These are phyloP conservation scores for Zaprionus nigranus DNA, from an alignment of 1,140 invertebrate genomes.

Conservation along the genomic window DNA sequence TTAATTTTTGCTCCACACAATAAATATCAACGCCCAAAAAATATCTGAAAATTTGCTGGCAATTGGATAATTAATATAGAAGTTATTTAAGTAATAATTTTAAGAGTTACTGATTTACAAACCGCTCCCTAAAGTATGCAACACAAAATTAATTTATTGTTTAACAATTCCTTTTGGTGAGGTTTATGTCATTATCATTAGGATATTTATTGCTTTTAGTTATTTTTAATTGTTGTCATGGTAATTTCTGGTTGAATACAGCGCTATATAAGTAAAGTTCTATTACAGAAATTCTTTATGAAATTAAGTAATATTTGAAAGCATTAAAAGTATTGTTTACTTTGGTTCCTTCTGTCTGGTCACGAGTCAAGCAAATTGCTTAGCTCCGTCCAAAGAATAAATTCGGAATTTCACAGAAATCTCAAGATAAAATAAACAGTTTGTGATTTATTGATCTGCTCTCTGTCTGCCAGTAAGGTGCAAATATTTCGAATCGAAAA, in stretches of 20 bases:
- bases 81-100: no score
- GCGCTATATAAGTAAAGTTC: not conserved
- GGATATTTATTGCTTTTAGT: no score
- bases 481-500: conserved; percentile 18
- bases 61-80: no score
- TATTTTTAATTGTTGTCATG: no score
- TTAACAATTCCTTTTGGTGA: no score
- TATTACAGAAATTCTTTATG: not conserved
- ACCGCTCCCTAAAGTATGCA: no score
- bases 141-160: no score
- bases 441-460: conserved; percentile 17
- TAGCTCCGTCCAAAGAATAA: not conserved
- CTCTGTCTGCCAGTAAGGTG: not conserved
- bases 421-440: conserved; percentile 12
- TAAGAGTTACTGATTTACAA: no score
- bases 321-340: not conserved
- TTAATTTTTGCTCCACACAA: no score
- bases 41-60: no score
- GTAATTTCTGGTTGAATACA: not conserved
- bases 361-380: not conserved
- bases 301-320: not conserved
- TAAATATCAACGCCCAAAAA: no score
- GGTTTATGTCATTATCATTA: no score
- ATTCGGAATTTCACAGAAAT: not conserved
- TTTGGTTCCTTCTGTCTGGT: not conserved